Conservation (phyloP, 2,888 invertebrate species). For the Galerucella nymphaeae region DNA sequence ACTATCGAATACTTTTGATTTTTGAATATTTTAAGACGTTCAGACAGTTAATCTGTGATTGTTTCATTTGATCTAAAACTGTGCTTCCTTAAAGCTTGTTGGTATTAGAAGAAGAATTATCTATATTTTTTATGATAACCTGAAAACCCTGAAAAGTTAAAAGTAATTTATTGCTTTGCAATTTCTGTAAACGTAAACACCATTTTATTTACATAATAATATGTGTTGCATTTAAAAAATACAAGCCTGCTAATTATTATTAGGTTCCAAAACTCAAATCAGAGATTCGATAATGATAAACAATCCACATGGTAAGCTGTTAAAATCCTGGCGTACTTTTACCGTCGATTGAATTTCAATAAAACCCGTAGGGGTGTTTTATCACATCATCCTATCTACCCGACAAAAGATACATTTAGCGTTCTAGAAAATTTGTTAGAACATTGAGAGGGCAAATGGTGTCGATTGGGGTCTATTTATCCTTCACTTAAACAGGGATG, state of each 20-base stretch:
- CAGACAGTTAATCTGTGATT: no score
- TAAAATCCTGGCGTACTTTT: constrained; percentile 18
- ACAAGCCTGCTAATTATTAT: neutral
- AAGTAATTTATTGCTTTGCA: no score
- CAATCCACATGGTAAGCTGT: constrained; percentile 10
- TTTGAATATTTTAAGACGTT: no score
- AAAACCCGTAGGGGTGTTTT: constrained; percentile 34
- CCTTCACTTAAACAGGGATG: constrained; percentile 30
- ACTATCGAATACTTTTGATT: no score
- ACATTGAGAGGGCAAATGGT: constrained; percentile 38
- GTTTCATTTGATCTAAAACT: no score
- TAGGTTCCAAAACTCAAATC: neutral
- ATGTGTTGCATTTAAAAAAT: neutral
- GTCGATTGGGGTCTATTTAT: constrained; percentile 47
- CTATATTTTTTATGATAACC: no score
- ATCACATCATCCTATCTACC: constrained; percentile 40
- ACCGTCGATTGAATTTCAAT: constrained; percentile 27
- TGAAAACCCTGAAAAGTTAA: no score
- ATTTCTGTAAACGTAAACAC: no score
- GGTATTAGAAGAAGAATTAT: no score
- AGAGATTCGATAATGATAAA: neutral
- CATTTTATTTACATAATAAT: no score
- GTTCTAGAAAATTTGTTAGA: constrained; percentile 41
- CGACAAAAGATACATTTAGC: constrained; percentile 45
- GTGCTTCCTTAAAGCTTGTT: no score